Conservation (phyloP, 2,797 vertebrate species). For the Pampus argenteus region DNA sequence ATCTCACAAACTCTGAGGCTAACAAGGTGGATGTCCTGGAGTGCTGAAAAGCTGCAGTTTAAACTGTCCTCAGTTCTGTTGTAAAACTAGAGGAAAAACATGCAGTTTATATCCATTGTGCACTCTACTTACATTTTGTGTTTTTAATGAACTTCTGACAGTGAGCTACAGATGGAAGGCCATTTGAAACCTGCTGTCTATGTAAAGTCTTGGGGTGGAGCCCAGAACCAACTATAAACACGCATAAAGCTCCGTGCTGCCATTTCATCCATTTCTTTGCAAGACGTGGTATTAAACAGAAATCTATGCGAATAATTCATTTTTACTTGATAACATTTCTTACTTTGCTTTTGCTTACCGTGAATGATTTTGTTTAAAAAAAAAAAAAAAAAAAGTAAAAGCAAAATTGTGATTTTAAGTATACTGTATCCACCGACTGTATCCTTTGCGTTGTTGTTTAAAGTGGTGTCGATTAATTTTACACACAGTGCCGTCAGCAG, state of each 20-base stretch:
- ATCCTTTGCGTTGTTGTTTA: conserved; percentile 47
- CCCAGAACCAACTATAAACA: conserved; percentile 81
- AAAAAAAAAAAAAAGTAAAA: background rate
- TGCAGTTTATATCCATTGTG: conserved; percentile 13
- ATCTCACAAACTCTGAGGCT: conserved; percentile 1
- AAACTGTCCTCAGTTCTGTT: conserved; percentile 29
- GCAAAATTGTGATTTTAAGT: background rate
- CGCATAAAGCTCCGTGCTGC: conserved; percentile 61
- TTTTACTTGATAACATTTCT: background rate
- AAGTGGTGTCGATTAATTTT: conserved; percentile 59
- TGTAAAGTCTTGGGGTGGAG: conserved; percentile 82
- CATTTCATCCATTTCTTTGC: conserved; percentile 55
- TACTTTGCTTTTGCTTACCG: background rate
- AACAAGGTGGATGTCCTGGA: conserved; percentile 14
- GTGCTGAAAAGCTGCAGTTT: conserved; percentile 27
- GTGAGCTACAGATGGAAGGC: conserved; percentile 83
- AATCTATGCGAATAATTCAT: background rate
- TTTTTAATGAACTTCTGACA: conserved; percentile 79
- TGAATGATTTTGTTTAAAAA: background rate
- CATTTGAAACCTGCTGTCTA: conserved; percentile 85
- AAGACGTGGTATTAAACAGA: conserved; percentile 18
- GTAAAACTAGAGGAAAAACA: conserved; percentile 45
- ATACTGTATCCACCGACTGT: conserved; percentile 12
- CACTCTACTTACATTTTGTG: conserved; percentile 44
- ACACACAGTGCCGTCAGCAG: conserved; percentile 40